phyloP scores from a whole-genome alignment of 2,888 invertebrate genomes.

The Brachyptera putata region DNA sequence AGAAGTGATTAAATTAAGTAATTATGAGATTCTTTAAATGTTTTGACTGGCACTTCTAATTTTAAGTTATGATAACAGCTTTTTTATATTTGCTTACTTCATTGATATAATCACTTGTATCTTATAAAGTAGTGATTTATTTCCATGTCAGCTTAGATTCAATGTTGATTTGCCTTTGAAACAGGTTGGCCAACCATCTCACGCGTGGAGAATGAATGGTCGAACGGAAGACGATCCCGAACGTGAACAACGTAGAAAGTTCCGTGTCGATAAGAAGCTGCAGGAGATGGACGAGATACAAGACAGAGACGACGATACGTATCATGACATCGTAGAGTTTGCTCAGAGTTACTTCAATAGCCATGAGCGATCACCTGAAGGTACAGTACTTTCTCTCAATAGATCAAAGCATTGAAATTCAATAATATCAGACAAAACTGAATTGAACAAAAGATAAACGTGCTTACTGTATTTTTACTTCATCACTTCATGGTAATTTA shows the following conservation, averaged over 20 bases:
- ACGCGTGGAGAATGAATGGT: slow-evolving; percentile 40
- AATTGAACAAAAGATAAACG: not conserved
- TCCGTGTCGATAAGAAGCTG: slow-evolving; percentile 79
- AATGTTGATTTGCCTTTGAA: no score
- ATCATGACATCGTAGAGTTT: slow-evolving; percentile 84
- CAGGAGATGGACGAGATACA: slow-evolving; percentile 68
- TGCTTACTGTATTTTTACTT: not conserved
- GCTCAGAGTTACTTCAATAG: slow-evolving; percentile 91
- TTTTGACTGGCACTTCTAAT: no score
- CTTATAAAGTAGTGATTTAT: no score
- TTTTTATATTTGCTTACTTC: not conserved
- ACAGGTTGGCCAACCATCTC: no score
- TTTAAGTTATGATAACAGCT: not conserved
- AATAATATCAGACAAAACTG: no score
- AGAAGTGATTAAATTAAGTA: no score
- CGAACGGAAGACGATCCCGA: slow-evolving; percentile 49
- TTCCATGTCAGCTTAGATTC: no score
- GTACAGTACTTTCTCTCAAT: slow-evolving; percentile 42
- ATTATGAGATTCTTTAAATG: no score
- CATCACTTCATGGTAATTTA: no score
- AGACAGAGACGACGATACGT: slow-evolving; percentile 51
- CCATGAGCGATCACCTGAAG: slow-evolving; percentile 81
- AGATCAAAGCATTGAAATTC: no score
- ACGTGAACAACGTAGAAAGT: slow-evolving; percentile 74
- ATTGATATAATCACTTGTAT: not conserved